phyloP scores from a whole-genome alignment of 2,113 vertebrate species.

The Macquaria ambigua region DNA sequence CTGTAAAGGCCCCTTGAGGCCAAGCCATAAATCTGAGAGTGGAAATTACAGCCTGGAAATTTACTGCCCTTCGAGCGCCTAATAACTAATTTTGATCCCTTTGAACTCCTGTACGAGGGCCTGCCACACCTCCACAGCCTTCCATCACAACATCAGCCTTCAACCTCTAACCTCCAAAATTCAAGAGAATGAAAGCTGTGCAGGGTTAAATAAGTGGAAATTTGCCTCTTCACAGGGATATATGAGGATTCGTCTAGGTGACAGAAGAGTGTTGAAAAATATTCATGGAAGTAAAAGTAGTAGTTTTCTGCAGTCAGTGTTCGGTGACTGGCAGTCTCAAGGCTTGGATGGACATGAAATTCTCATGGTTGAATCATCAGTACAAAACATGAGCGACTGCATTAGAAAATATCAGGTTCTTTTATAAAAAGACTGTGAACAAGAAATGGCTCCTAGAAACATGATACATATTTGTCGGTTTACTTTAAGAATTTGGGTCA shows the following conservation, averaged over 20 bases:
- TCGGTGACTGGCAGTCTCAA: background rate
- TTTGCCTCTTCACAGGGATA: background rate
- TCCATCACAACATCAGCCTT: slow-evolving; percentile 8
- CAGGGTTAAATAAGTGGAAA: background rate
- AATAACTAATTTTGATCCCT: slow-evolving; percentile 75
- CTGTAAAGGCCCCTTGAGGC: slow-evolving; percentile 66
- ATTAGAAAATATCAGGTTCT: background rate
- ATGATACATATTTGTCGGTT: too few relatives aligned
- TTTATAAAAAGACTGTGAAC: background rate
- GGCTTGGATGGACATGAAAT: background rate
- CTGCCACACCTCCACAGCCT: background rate
- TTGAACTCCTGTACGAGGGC: slow-evolving; percentile 34
- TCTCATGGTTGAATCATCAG: background rate
- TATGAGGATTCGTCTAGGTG: background rate
- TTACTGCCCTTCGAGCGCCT: slow-evolving; percentile 59
- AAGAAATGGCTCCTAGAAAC: background rate
- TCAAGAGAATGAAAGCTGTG: background rate
- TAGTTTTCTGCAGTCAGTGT: background rate
- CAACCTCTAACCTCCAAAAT: background rate
- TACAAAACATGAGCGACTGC: background rate
- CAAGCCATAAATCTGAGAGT: slow-evolving; percentile 61
- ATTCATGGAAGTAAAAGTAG: background rate
- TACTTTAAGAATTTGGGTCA: background rate
- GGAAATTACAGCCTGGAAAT: slow-evolving; percentile 72
- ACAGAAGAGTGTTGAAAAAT: background rate